phyloP scores from a whole-genome alignment of 2,113 vertebrate genomes.

The Dasyurus viverrinus region DNA sequence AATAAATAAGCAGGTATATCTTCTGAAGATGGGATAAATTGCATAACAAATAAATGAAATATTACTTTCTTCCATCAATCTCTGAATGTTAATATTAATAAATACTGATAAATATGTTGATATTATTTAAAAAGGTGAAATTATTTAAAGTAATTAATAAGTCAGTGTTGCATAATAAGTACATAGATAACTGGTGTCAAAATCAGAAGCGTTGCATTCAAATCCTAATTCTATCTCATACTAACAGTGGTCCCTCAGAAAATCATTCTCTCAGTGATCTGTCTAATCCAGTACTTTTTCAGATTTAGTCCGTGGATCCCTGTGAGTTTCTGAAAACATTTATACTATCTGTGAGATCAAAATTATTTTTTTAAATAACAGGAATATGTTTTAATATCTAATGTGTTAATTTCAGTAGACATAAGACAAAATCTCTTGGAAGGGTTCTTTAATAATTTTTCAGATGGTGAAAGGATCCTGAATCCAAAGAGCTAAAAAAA shows the following conservation, averaged over 20 bases:
- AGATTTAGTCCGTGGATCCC: background rate
- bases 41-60: background rate
- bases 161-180: too few species aligned
- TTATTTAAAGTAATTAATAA: too few species aligned
- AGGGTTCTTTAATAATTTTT: background rate
- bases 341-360: background rate
- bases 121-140: too few species aligned
- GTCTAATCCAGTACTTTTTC: background rate
- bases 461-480: background rate
- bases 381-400: background rate
- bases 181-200: too few species aligned
- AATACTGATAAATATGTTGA: too few species aligned
- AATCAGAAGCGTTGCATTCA: background rate
- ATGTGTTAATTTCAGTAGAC: background rate
- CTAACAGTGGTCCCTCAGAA: background rate
- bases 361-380: background rate
- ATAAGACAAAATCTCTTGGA: background rate
- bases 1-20: background rate
- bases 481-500: background rate
- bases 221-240: background rate
- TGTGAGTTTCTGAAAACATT: background rate
- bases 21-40: background rate
- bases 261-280: background rate
- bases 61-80: too few species aligned
- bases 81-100: too few species aligned